phyloP scores from a whole-genome alignment of 2,113 vertebrate species.

The Sceloporus tristichus region DNA sequence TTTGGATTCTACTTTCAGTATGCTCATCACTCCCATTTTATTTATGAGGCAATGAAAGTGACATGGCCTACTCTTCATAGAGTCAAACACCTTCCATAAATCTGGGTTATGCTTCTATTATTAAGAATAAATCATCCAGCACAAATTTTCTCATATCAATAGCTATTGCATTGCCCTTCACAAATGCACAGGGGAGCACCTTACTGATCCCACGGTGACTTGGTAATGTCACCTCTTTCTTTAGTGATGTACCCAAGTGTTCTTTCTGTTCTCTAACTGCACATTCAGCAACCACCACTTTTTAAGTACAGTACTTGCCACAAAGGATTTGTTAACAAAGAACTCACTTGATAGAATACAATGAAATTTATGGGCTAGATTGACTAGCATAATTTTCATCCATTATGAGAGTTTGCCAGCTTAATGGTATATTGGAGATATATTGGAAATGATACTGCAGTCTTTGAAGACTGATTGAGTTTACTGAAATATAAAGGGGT shows the following conservation, averaged over 20 bases:
- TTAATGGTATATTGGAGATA: neutral
- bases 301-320: neutral
- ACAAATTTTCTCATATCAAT: conserved; percentile 7
- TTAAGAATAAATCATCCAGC: conserved; percentile 2
- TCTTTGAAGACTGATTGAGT: too few relatives aligned
- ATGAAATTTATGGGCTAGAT: conserved; percentile 19
- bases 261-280: neutral
- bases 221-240: conserved; percentile 1
- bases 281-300: neutral
- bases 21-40: conserved; percentile 1
- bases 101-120: conserved; percentile 1
- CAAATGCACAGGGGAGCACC: conserved; percentile 1
- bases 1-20: conserved; percentile 3
- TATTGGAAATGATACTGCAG: neutral
- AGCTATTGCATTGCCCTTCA: conserved; percentile 22
- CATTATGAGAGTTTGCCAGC: neutral
- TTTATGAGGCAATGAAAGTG: conserved; percentile 8
- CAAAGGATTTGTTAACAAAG: conserved; percentile 37
- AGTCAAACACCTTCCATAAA: conserved; percentile 1
- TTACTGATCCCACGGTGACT: conserved; percentile 26
- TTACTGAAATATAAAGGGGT: too few relatives aligned
- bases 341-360: neutral
- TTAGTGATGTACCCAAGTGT: conserved; percentile 1
- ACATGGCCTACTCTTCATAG: neutral
- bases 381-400: neutral